These are phyloP conservation scores for Chrysogorgia sp. DNA, from an alignment of 92 coral and sea anemone species.

Conservation along the genomic window DNA sequence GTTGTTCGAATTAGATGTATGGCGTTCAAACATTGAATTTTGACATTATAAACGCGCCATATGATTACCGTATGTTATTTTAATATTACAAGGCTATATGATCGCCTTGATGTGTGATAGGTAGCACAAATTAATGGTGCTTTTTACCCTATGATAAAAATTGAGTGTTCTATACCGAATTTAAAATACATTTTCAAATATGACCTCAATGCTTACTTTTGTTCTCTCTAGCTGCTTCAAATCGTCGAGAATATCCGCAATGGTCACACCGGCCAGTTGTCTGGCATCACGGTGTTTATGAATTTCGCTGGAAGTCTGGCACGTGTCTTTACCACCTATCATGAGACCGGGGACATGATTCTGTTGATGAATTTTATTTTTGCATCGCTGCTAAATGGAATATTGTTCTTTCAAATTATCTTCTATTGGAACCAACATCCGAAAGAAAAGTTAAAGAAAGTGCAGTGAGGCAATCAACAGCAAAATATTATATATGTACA, in stretches of 20 bases:
- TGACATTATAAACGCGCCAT: too few species aligned
- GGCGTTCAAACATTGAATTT: too few species aligned
- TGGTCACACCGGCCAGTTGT: constrained; percentile 98
- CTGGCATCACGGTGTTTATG: constrained; percentile 83
- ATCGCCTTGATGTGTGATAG: too few species aligned
- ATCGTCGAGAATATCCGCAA: constrained; percentile 81
- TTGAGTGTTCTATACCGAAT: too few species aligned
- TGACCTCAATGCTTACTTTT: too few species aligned
- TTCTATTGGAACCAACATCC: constrained; percentile 72
- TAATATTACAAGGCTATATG: too few species aligned
- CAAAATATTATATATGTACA: background rate
- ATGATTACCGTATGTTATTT: too few species aligned
- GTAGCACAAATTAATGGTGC: too few species aligned
- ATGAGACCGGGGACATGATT: constrained; percentile 91
- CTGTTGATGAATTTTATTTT: constrained; percentile 74
- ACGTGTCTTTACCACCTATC: constrained; percentile 90
- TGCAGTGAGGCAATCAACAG: background rate
- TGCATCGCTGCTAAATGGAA: constrained; percentile 72
- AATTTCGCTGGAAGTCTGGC: constrained; percentile 81
- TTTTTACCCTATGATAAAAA: too few species aligned
- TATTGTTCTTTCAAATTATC: constrained; percentile 75
- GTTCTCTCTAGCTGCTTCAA: constrained; percentile 73
- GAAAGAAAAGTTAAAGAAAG: constrained; percentile 8
- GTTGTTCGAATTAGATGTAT: too few species aligned
- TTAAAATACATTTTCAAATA: too few species aligned